Evolutionary conservation across 2,797 vertebrate species (phyloP).

Genomic region (Tarsius wallacei): DNA sequence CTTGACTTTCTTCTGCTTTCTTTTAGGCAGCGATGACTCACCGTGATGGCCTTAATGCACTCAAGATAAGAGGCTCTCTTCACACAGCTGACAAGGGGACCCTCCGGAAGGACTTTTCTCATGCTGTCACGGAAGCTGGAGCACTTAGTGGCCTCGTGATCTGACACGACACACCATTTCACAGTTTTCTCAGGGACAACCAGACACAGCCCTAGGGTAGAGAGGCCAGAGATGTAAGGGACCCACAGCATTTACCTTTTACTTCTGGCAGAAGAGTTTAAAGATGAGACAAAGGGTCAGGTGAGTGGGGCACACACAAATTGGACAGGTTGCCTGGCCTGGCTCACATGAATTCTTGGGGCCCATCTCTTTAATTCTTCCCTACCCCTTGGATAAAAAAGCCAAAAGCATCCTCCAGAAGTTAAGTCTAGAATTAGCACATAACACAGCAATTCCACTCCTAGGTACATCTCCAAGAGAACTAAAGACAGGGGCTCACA

Average conservation of each 20-base stretch:
- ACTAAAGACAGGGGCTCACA: neutral
- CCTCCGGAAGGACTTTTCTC: conserved; percentile 16
- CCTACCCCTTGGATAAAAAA: neutral
- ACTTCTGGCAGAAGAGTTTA: neutral
- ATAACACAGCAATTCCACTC: neutral
- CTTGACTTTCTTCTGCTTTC: neutral
- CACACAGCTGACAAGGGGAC: conserved; percentile 82
- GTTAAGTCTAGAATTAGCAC: conserved; percentile 1
- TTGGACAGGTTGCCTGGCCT: neutral
- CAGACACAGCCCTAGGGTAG: conserved; percentile 43
- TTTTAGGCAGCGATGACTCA: conserved; percentile 82
- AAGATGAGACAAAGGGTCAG: neutral
- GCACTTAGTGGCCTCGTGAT: conserved; percentile 89
- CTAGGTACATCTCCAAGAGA: neutral
- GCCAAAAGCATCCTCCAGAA: neutral
- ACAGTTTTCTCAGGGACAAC: conserved; percentile 68
- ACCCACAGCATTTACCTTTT: neutral
- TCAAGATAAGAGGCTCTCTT: conserved; percentile 75
- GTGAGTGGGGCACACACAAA: neutral
- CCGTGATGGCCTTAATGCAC: conserved; percentile 89
- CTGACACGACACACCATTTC: conserved; percentile 90
- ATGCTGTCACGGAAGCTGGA: conserved; percentile 79
- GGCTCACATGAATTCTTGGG: neutral
- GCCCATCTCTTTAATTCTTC: neutral
- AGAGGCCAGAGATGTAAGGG: neutral